Evolutionary conservation across 2,888 invertebrate species (phyloP), one percentile per base, ranked within the genome.

Genomic region (Blomia tropicalis): DNA sequence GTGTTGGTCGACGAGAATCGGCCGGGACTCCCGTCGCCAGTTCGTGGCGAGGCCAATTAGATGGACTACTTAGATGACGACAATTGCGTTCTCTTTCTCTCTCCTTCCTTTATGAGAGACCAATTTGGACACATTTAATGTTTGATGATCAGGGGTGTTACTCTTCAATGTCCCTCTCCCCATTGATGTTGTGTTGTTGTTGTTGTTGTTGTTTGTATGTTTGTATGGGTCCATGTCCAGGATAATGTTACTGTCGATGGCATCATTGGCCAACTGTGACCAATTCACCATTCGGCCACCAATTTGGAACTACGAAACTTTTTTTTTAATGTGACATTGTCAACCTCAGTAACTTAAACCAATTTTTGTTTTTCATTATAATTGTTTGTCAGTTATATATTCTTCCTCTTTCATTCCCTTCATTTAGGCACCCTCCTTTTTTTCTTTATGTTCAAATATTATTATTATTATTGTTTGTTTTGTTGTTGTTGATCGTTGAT

Each of bases 191-290:
- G n/a, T 41, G 14, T 17, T 14, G n/a, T n/a, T 41, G 41, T n/a
- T n/a, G n/a, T 41, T 14, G n/a, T 17, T 41, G 14, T 41, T 17
- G 41, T n/a, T 47, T 47, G 51, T 7, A 11, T 47, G 27, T 47
- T 47, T 27, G 51, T 47, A 11, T 36, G 36, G 7, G 36, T 17
- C 36, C 51, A 47, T 22, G 27, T 7, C 51, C 51, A 47, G 7
- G 51, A 47, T 7, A 7, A 7, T 27, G 51, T 27, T n/a, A 27
- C 22, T 47, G 22, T 47, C n/a, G 51, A 11, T n/a, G n/a, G 51
- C 51, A 47, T 47, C 51, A 47, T n/a, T 47, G 51, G 51, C 51
- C 51, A 47, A 47, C 51, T 47, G 51, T 47, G 51, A 47, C 51
- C 51, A 47, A 19, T 27, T n/a, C n/a, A n/a, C n/a, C n/a, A n/a